Evolutionary conservation across 1,140 invertebrate species (phyloP), one percentile per base, ranked within the genome.

Genomic region (Cheumatopsyche charites): DNA sequence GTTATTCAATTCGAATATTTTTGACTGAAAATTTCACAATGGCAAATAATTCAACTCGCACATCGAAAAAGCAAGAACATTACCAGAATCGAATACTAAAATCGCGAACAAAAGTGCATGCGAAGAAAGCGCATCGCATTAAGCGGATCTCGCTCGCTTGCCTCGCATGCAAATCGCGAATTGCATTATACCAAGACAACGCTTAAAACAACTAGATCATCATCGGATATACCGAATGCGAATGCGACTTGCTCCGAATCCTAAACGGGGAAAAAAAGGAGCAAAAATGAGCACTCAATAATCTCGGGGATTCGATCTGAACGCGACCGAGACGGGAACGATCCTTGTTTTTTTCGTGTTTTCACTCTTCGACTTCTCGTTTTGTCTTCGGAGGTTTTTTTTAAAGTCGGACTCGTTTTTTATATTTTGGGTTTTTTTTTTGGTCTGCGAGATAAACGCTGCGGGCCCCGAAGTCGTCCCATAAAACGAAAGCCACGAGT

Each of bases 191-290:
- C n/a, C n/a, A n/a, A n/a, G n/a, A n/a, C n/a, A n/a, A n/a, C n/a
- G 72, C 70, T 70, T 36, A 36, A 36, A 73, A 73, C 72, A 73
- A 63, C 72, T 73, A 73, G 72, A 73, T 73, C 72, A 70, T 45
- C 45, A 67, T 70, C 69, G 69, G 72, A 73, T 73, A 70, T 73
- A 47, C 67, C 47, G 19, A 15, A 13, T 9, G 29, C 15, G 68
- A 17, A 5, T 1, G 47, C 4, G 47, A 9, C 19, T 52, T 52
- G 36, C 23, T 21, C 7, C n/a, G 19, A 23, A n/a, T 23, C 25
- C n/a, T n/a, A n/a, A n/a, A n/a, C n/a, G n/a, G n/a, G n/a, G 42
- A 36, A 41, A 29, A 19, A 47, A 36, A 1, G 1, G 17, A 55
- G 47, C 67, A 67, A 72, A 67, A 72, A 68, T 72, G 65, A 72